phyloP scores from a whole-genome alignment of 1,140 invertebrate genomes.

The Bombus vancouverensis region DNA sequence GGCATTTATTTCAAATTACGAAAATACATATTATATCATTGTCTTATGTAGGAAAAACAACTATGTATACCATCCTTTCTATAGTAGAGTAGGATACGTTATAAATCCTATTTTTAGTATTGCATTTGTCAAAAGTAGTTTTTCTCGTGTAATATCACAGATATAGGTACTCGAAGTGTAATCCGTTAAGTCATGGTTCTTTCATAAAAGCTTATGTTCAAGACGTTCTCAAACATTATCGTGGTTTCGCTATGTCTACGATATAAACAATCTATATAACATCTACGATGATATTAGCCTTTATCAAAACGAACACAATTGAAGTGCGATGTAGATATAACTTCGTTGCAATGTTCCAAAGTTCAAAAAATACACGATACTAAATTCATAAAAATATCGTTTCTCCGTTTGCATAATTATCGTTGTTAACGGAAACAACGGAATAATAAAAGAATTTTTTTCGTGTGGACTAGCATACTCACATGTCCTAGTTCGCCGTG shows the following conservation, averaged over 20 bases:
- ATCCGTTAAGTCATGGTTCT: conserved; percentile 11
- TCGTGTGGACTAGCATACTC: not conserved
- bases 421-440: not conserved
- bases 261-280: not conserved
- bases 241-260: not conserved
- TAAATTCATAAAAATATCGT: not conserved
- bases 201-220: not conserved
- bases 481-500: not conserved
- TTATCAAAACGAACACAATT: conserved; percentile 5
- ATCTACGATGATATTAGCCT: not conserved
- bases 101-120: conserved; percentile 17
- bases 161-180: conserved; percentile 45
- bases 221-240: not conserved
- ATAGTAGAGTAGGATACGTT: not conserved
- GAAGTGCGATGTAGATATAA: not conserved
- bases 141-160: conserved; percentile 49
- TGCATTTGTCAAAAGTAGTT: conserved; percentile 21
- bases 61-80: not conserved
- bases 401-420: too few relatives aligned
- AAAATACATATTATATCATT: conserved; percentile 38
- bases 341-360: not conserved
- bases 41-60: not conserved
- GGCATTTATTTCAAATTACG: conserved; percentile 33
- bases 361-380: not conserved
- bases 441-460: not conserved